phyloP scores from a whole-genome alignment of 2,888 invertebrate species.

The Phragmatobia fuliginosa region DNA sequence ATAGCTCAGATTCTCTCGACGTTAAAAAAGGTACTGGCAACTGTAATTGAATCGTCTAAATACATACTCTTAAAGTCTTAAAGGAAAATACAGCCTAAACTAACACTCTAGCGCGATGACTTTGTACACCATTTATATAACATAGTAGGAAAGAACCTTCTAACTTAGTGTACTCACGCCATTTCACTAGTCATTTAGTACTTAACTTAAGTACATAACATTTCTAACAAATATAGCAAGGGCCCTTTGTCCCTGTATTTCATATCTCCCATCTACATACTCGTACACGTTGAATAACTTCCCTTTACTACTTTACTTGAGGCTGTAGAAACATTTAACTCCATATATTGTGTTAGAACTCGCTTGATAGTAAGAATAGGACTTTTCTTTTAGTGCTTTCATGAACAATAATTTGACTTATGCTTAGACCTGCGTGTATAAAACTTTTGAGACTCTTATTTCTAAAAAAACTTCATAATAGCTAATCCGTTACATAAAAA shows the following conservation, averaged over 20 bases:
- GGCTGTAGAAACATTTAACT: conserved; percentile 68
- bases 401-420: conserved; percentile 26
- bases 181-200: neutral
- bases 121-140: no score
- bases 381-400: conserved; percentile 50
- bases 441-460: no score
- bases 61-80: no score
- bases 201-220: conserved; percentile 1
- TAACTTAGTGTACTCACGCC: neutral
- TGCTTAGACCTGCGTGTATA: conserved; percentile 22
- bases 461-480: no score
- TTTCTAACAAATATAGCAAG: conserved; percentile 23
- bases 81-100: no score
- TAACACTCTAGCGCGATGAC: no score
- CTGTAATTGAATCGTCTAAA: no score
- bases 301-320: conserved; percentile 64
- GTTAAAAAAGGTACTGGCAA: no score
- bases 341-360: conserved; percentile 42
- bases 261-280: conserved; percentile 61
- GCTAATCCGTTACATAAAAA: neutral
- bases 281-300: conserved; percentile 50
- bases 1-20: no score
- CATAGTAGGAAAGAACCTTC: no score
- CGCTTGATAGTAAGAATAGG: conserved; percentile 57
- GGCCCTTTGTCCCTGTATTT: conserved; percentile 54